These are phyloP conservation scores for Epinephelus moara DNA, from an alignment of 2,113 vertebrate genomes.

Conservation along the genomic window DNA sequence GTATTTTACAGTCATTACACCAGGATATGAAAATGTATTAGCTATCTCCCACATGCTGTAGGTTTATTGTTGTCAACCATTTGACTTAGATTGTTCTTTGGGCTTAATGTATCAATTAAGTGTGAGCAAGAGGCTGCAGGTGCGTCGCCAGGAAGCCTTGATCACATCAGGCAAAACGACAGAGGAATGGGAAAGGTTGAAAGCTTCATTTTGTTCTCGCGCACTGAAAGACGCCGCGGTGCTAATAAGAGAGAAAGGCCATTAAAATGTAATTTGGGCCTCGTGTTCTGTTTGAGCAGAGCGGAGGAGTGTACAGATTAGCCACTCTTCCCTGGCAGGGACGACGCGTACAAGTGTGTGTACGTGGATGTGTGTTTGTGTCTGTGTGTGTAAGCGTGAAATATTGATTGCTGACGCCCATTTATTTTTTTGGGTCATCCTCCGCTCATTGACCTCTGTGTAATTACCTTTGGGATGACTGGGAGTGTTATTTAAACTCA, in stretches of 20 bases:
- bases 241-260: slow-evolving; percentile 74
- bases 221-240: slow-evolving; percentile 32
- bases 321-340: slow-evolving; percentile 48
- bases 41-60: background rate
- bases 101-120: background rate
- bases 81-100: background rate
- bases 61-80: slow-evolving; percentile 8
- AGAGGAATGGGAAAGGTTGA: slow-evolving; percentile 59
- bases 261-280: slow-evolving; percentile 83
- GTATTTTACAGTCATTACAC: background rate
- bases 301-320: slow-evolving; percentile 68
- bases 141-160: slow-evolving; percentile 26
- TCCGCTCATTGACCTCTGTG: slow-evolving; percentile 72
- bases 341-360: slow-evolving; percentile 19
- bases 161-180: slow-evolving; percentile 58
- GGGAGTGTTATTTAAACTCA: slow-evolving; percentile 71
- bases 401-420: slow-evolving; percentile 74
- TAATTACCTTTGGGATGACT: slow-evolving; percentile 77
- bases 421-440: slow-evolving; percentile 66
- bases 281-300: slow-evolving; percentile 67
- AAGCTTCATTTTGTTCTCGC: slow-evolving; percentile 61
- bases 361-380: slow-evolving; percentile 5
- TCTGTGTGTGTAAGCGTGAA: slow-evolving; percentile 39
- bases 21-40: background rate
- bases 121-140: background rate